phyloP scores from a whole-genome alignment of 2,797 vertebrate genomes.

The Melanotaenia trifasciata region DNA sequence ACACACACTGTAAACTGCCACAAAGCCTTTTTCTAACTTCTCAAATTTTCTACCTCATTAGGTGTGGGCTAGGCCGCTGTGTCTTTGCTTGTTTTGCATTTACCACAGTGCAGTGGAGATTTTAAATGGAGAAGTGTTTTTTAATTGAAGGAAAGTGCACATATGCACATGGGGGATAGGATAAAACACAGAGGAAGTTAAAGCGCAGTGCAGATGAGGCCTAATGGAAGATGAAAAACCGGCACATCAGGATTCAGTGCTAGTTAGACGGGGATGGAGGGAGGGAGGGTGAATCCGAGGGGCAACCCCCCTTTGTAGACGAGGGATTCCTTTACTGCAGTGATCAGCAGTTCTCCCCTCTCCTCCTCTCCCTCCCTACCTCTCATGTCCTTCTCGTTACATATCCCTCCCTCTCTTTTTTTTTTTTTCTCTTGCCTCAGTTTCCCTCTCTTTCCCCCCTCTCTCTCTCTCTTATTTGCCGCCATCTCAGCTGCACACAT shows the following conservation, averaged over 20 bases:
- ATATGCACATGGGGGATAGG: slow-evolving; percentile 3
- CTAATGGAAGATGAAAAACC: slow-evolving; percentile 66
- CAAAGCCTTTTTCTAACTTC: background rate
- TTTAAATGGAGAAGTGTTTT: background rate
- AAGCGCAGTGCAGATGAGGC: slow-evolving; percentile 79
- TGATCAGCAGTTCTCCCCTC: slow-evolving; percentile 75
- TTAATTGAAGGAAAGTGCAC: slow-evolving; percentile 39
- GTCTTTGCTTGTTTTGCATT: slow-evolving; percentile 9
- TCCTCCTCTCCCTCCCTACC: slow-evolving; percentile 3
- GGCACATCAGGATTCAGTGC: slow-evolving; percentile 66
- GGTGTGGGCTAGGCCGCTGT: background rate
- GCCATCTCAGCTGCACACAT: slow-evolving; percentile 24
- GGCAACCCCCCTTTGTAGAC: slow-evolving; percentile 82
- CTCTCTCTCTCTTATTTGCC: background rate
- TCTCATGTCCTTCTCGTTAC: slow-evolving; percentile 4
- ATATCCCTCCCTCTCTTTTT: background rate
- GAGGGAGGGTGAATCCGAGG: slow-evolving; percentile 59
- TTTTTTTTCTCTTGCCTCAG: background rate
- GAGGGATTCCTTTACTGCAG: slow-evolving; percentile 88
- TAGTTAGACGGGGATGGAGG: slow-evolving; percentile 37
- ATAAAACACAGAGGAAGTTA: slow-evolving; percentile 57
- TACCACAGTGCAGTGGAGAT: background rate
- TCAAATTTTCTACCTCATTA: slow-evolving; percentile 12
- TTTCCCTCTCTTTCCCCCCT: background rate
- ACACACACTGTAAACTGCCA: background rate